phyloP scores from a whole-genome alignment of 2,113 vertebrate species.

The Parus major region DNA sequence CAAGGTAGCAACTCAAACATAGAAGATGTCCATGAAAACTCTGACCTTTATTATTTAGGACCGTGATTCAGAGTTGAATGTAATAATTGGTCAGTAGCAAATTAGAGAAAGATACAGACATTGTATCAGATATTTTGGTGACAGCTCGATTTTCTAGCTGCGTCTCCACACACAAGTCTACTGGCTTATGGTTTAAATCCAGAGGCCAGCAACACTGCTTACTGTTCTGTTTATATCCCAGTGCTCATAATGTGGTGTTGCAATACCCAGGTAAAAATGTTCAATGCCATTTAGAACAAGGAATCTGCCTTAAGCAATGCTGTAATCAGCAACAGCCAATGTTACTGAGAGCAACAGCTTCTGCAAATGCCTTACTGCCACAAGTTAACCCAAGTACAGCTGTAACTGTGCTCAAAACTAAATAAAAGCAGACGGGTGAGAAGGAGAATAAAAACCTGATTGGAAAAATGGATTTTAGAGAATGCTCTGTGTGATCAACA shows the following conservation, averaged over 20 bases:
- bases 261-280: slow-evolving; percentile 42
- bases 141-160: not conserved
- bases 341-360: not conserved
- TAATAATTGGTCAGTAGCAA: not conserved
- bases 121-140: not conserved
- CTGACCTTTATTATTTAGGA: not conserved
- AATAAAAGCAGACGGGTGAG: not conserved
- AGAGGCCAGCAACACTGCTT: not conserved
- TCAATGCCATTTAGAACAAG: slow-evolving; percentile 26
- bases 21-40: not conserved
- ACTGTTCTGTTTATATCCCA: not conserved
- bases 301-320: slow-evolving; percentile 2
- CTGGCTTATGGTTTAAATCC: not conserved
- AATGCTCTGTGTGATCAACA: not conserved
- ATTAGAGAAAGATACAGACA: not conserved
- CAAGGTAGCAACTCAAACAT: not conserved
- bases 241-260: not conserved
- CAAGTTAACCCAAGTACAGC: not conserved
- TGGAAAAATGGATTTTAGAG: not conserved
- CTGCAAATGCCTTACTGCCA: not conserved
- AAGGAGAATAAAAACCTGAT: not conserved
- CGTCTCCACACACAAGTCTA: not conserved
- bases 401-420: not conserved
- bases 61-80: not conserved
- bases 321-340: not conserved